Evolutionary conservation across 2,797 vertebrate genomes (phyloP), one percentile per base, ranked within the genome.

Genomic region (Amblyopsis hoosieri): DNA sequence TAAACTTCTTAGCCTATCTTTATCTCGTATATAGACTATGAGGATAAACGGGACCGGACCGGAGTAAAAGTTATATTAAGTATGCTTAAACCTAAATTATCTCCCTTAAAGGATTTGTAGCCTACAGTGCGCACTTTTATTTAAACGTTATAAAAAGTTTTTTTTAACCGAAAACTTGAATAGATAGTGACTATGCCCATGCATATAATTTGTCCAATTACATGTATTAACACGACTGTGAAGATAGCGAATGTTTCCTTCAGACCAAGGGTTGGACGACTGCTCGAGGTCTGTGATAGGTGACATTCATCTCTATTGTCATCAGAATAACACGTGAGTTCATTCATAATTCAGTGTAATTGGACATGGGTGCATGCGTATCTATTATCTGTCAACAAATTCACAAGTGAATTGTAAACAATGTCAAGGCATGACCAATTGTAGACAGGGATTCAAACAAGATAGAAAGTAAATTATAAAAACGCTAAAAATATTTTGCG

Each of bases 261-360:
- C 75, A 17, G 66, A 77, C 64, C 54, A 48, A 58, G 45, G 63
- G 84, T 57, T 64, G 75, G 82, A 76, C 87, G 84, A 84, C 87
- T 87, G 71, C 64, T 74, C 76, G 70, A 56, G 67, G 70, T 29
- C 64, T 68, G 84, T 84, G 75, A 85, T 86, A 83, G 80, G 84
- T 89, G 88, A 92, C 89, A 90, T 82, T 85, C 83, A 82, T 84
- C 69, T 66, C 81, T 87, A 88, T 91, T 91, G 91, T 91, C 87
- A 91, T 89, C 85, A 85, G 82, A 85, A 91, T 84, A 91, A 90
- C 91, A 93, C 90, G 89, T 91, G 89, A 91, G 89, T 90, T 92
- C 92, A 93, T 93, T 91, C 88, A 93, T 93, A 92, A 93, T 93
- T 93, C 85, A 93, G 81, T 62, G 85, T 89, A 90, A 90, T 91